Evolutionary conservation across 2,888 invertebrate genomes (phyloP).

Genomic region (Nasonia oneida): DNA sequence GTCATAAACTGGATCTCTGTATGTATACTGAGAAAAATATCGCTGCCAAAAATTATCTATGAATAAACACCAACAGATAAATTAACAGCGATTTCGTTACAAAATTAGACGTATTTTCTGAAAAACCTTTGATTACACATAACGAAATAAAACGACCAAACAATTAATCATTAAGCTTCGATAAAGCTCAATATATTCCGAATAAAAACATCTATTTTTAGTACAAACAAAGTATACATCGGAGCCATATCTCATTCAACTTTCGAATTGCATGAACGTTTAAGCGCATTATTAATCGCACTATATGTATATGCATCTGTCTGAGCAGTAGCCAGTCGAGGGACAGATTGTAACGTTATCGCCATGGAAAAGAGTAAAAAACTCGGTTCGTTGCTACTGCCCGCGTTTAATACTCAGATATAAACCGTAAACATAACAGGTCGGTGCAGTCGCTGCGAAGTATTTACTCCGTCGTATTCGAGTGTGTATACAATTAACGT

Average conservation of each 20-base stretch:
- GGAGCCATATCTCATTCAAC: not conserved
- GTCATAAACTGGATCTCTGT: not conserved
- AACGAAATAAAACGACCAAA: not conserved
- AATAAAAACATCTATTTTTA: conserved; percentile 18
- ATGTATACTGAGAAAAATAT: not conserved
- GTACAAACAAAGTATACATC: not conserved
- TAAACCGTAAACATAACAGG: conserved; percentile 21
- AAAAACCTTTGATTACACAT: not conserved
- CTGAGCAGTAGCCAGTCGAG: not conserved
- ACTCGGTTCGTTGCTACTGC: conserved; percentile 24
- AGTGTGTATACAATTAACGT: not conserved
- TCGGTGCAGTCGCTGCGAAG: not conserved
- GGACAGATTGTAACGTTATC: conserved; percentile 45
- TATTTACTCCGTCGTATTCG: not conserved
- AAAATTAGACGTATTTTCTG: not conserved
- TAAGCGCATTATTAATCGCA: not conserved
- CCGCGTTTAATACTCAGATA: conserved; percentile 31
- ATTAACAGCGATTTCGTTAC: not conserved
- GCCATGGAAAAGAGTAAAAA: conserved; percentile 34
- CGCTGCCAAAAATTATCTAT: not conserved
- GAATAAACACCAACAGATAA: not conserved
- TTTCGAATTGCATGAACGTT: not conserved
- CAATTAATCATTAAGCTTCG: not conserved
- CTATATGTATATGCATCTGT: not conserved
- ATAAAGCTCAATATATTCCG: not conserved